Evolutionary conservation across 2,113 vertebrate species (phyloP), one percentile per base, ranked within the genome.

Genomic region (Actenoides hombroni): DNA sequence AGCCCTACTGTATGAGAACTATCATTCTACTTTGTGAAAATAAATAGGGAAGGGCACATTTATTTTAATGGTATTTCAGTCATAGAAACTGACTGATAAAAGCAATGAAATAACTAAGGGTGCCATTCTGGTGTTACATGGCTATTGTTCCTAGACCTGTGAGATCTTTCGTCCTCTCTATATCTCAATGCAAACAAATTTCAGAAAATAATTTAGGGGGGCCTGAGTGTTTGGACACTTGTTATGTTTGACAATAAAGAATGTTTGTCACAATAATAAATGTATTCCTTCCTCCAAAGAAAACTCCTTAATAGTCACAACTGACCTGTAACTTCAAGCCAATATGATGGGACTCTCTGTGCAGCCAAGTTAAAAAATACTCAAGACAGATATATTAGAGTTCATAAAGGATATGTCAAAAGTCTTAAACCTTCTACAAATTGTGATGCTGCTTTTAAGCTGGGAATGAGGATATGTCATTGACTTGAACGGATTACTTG

Each of bases 111-210:
- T 39, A 71, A 26, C 10, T 8, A 21, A 61, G 13, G 11, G 2
- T 79, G 15, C 16, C 5, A 20, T 86, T 75, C 31, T 0, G 0
- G 6, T 17, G 3, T 61, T 80, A 71, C 0, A 0, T 13, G 9
- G 5, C 20, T 59, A 7, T 29, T 79, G 31, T 48, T 77, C 40
- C 49, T 37, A 56, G 23, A 11, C 4, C 15, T 35, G 13, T 49
- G 29, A 59, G 28, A 23, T 60, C 31, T 54, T 79, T 44, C 3
- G 2, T 60, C 7, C 25, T 54, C 18, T 60, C 31, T 40, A 23
- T 1, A 1, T 49, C 74, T 57, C 3, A 3, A 51, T 13, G 67
- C 10, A 88, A 60, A 20, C 9, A 40, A 54, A 60, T 70, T 65
- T 48, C 29, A 42, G 8, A 35, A 68, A 69, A 33, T 60, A 37